Conservation (phyloP, 2,797 vertebrate species). For the Denticeps clupeoides region DNA sequence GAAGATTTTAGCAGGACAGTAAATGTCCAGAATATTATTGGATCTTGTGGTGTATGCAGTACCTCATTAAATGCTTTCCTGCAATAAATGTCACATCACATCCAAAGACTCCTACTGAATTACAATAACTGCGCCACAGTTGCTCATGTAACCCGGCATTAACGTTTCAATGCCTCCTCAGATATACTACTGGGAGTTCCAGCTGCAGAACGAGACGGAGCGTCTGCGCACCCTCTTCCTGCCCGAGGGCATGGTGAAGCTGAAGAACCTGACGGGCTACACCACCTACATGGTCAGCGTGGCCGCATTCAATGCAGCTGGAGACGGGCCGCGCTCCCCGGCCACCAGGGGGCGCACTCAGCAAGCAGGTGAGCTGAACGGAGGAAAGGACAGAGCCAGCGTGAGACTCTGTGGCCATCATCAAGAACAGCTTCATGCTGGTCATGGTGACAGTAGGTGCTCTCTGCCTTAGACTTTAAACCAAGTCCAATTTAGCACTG, state of each 20-base stretch:
- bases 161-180: slow-evolving; percentile 33
- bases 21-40: too few species aligned
- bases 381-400: not conserved
- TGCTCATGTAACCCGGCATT: not conserved
- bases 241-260: slow-evolving; percentile 78
- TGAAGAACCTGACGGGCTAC: slow-evolving; percentile 92
- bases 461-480: too few species aligned
- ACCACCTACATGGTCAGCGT: slow-evolving; percentile 89
- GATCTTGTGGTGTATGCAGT: too few species aligned
- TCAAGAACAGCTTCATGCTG: too few species aligned
- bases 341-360: slow-evolving; percentile 80
- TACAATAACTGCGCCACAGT: not conserved
- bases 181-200: slow-evolving; percentile 93
- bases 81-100: too few species aligned
- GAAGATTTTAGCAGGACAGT: too few species aligned
- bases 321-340: slow-evolving; percentile 78
- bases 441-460: too few species aligned
- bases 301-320: slow-evolving; percentile 86
- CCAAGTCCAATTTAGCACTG: too few species aligned
- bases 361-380: slow-evolving; percentile 76
- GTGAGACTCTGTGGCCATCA: too few species aligned
- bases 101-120: too few species aligned
- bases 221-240: slow-evolving; percentile 83
- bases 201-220: slow-evolving; percentile 72
- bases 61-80: too few species aligned